A percentile compares a stretch with the other conserved stretches of the same genome.
phyloP scores from a whole-genome alignment of 2,888 invertebrate species.

The Linyphia triangularis region DNA sequence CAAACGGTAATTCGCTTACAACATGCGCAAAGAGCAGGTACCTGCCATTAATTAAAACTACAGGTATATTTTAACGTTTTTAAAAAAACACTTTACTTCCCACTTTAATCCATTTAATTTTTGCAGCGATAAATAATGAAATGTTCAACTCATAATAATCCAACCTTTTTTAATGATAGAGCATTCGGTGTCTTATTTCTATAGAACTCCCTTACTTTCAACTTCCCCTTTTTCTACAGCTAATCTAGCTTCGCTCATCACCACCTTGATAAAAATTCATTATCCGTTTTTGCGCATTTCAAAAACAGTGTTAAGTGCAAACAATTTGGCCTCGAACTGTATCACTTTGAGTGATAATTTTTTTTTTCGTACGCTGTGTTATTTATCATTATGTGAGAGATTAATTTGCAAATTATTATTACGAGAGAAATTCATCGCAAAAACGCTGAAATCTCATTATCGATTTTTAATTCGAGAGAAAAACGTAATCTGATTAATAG shows the following conservation, averaged over 20 bases:
- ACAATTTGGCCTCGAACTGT: slow-evolving; percentile 62
- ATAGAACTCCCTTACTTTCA: slow-evolving; percentile 25
- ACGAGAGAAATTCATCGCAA: slow-evolving; percentile 41
- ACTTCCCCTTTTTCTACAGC: slow-evolving; percentile 42
- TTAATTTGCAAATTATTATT: slow-evolving; percentile 68
- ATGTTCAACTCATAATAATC: slow-evolving; percentile 70
- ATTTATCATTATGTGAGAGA: slow-evolving; percentile 58
- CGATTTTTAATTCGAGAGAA: slow-evolving; percentile 62
- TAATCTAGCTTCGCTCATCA: slow-evolving; percentile 63
- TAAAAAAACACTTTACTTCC: slow-evolving; percentile 58
- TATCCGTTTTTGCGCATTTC: slow-evolving; percentile 64
- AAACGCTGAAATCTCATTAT: slow-evolving; percentile 55
- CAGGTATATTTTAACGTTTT: slow-evolving; percentile 73
- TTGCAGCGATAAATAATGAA: slow-evolving; percentile 72
- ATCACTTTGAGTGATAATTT: slow-evolving; percentile 17
- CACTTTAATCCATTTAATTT: slow-evolving; percentile 73
- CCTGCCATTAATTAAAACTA: slow-evolving; percentile 69
- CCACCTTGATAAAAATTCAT: slow-evolving; percentile 70
- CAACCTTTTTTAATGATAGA: slow-evolving; percentile 66
- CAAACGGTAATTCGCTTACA: slow-evolving; percentile 60
- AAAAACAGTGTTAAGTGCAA: slow-evolving; percentile 61
- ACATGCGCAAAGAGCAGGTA: not conserved
- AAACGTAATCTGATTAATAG: slow-evolving; percentile 69
- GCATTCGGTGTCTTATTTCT: slow-evolving; percentile 64
- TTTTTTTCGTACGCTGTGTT: slow-evolving; percentile 14